Percentiles rank a stretch among this genome's conserved stretches.
Conservation (phyloP, 1,140 invertebrate species). For the Micrasema longulum region DNA sequence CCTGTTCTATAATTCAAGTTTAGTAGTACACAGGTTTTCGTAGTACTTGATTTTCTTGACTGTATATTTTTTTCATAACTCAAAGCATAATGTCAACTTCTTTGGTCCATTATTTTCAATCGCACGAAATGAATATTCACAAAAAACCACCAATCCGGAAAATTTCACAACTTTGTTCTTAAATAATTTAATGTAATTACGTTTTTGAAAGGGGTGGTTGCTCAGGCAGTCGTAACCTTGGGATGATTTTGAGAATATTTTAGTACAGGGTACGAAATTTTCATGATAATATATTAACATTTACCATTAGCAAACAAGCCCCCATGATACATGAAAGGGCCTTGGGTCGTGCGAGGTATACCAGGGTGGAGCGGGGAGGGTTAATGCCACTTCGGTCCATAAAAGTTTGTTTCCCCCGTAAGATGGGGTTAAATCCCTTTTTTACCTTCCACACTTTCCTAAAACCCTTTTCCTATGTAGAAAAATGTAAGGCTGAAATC, state of each 20-base stretch:
- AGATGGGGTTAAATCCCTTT: constrained; percentile 54
- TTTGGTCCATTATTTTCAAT: too few relatives aligned
- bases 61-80: too few relatives aligned
- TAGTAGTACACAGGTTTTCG: too few relatives aligned
- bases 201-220: background rate
- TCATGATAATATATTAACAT: constrained; percentile 49
- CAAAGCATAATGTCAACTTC: too few relatives aligned
- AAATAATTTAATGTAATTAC: too few relatives aligned
- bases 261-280: constrained; percentile 22
- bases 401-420: constrained; percentile 54
- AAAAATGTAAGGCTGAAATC: constrained; percentile 54
- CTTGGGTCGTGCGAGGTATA: background rate
- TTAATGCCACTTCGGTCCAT: constrained; percentile 53
- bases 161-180: too few relatives aligned
- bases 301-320: constrained; percentile 47
- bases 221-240: constrained; percentile 11
- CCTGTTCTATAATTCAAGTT: too few relatives aligned
- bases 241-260: constrained; percentile 16
- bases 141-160: too few relatives aligned
- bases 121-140: too few relatives aligned
- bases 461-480: constrained; percentile 53
- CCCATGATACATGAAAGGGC: constrained; percentile 48
- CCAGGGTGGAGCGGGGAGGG: constrained; percentile 26
- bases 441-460: constrained; percentile 55
- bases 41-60: too few relatives aligned